Evolutionary conservation across 2,797 vertebrate species (phyloP), one percentile per base, ranked within the genome.

Genomic region (Xyrichtys novacula): DNA sequence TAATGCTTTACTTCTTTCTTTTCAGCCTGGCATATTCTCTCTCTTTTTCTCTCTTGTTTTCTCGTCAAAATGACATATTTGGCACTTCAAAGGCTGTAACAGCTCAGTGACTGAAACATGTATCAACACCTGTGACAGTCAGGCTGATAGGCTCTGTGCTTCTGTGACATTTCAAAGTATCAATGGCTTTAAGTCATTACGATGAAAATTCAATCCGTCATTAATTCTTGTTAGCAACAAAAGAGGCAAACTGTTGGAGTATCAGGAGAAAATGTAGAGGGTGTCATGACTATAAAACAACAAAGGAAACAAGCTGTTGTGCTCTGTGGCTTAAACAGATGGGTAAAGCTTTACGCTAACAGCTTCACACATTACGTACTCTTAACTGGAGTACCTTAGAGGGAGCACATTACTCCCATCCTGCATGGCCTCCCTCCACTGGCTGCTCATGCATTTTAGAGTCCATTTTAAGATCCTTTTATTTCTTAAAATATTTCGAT

Each of bases 31-130:
- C 19, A 29, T 20, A 46, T 50, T 40, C 20, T 38, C 2, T 16
- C 17, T 7, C 31, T 38, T 1, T 16, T 12, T 7, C 31, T 31
- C 31, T 19, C 17, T 47, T 17, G 22, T 47, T 32, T 52, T 19
- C 0, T 26, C 22, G 31, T 67, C 49, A 40, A 32, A 54, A 31
- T 36, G 10, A 25, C 7, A 53, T 1, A 58, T 58, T 53, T 53
- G 47, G n/a, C 40, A 48, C 40, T 36, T 77, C 39, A 58, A 58
- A 62, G 56, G 26, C 48, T 65, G 8, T 28, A 42, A 43, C 25
- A 29, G 25, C 19, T 23, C 19, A 43, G 22, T 28, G 32, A 62
- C 3, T n/a, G 7, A 53, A 40, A 26, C 12, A 29, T 26, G 25
- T 29, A 28, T 16, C 44, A 46, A 15, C 20, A 58, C 31, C 32